Evolutionary conservation across 92 coral and sea anemone genomes (phyloP).

Genomic region (Meandrina meandrites): DNA sequence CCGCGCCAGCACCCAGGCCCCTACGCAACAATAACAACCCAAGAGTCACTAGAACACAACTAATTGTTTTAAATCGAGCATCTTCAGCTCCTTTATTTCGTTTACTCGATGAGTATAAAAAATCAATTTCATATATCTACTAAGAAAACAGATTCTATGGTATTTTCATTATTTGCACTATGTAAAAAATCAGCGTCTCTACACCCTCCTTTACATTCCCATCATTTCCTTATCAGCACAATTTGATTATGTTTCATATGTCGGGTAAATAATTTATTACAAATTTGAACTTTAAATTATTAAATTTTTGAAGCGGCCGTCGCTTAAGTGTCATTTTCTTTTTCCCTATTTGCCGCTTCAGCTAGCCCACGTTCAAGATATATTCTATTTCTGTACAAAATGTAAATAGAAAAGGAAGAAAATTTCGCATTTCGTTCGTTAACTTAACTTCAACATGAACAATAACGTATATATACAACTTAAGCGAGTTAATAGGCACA

Average conservation of each 20-base stretch:
- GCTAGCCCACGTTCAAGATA: not conserved
- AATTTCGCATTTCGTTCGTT: not conserved
- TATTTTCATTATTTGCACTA: not conserved
- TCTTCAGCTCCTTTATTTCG: no score
- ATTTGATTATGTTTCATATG: not conserved
- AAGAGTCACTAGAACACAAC: not conserved
- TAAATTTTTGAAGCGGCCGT: not conserved
- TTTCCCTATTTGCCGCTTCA: not conserved
- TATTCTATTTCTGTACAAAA: slow-evolving; percentile 2
- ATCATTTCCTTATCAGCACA: not conserved
- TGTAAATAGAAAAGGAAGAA: not conserved
- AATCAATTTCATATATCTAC: slow-evolving; percentile 1
- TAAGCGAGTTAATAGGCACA: not conserved
- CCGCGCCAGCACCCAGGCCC: no score
- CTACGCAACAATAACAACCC: no score
- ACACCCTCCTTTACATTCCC: not conserved
- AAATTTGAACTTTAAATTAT: not conserved
- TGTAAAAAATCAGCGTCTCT: not conserved
- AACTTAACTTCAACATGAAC: not conserved
- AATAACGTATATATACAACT: slow-evolving; percentile 11
- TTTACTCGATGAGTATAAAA: not conserved
- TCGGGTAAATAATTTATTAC: slow-evolving; percentile 2
- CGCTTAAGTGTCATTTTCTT: not conserved
- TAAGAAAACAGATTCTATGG: not conserved
- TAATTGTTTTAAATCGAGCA: not conserved